Evolutionary conservation across 1,140 invertebrate species (phyloP).

Genomic region (Eueides isabella): DNA sequence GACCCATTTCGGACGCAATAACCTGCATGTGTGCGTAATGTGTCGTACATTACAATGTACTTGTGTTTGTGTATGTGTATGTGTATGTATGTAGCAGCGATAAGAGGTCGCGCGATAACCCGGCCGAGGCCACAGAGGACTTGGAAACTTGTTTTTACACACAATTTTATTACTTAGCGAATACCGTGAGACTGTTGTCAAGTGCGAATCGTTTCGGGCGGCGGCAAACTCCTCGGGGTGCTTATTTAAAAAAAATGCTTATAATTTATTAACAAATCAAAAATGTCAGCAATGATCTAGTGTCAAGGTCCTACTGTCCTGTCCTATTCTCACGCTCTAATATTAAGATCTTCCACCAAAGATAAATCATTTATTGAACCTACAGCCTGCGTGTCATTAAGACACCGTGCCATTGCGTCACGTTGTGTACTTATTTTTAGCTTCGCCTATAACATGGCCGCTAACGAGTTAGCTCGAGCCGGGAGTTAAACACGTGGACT

Average conservation of each 20-base stretch:
- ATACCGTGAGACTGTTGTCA: neutral
- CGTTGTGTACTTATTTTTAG: neutral
- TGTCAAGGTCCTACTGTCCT: too few species aligned
- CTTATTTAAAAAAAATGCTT: too few species aligned
- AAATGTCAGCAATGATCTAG: too few species aligned
- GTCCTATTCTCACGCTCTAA: too few species aligned
- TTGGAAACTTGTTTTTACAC: constrained; percentile 25
- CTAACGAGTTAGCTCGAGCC: neutral
- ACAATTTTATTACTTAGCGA: neutral
- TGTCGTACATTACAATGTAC: neutral
- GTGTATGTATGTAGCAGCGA: constrained; percentile 39
- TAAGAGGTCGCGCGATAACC: constrained; percentile 72
- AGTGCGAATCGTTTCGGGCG: neutral
- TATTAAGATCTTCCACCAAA: too few species aligned
- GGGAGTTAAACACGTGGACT: neutral
- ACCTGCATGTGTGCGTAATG: neutral
- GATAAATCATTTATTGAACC: too few species aligned
- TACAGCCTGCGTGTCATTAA: too few species aligned
- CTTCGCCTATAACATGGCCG: neutral
- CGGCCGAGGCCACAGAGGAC: constrained; percentile 49
- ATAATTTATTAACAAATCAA: too few species aligned
- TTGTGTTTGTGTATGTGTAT: neutral
- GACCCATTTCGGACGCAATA: constrained; percentile 26
- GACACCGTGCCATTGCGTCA: too few species aligned
- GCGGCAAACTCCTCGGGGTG: neutral